These are phyloP conservation scores for Centruroides sculpturatus DNA, from an alignment of 1,140 invertebrate genomes.

Conservation along the genomic window DNA sequence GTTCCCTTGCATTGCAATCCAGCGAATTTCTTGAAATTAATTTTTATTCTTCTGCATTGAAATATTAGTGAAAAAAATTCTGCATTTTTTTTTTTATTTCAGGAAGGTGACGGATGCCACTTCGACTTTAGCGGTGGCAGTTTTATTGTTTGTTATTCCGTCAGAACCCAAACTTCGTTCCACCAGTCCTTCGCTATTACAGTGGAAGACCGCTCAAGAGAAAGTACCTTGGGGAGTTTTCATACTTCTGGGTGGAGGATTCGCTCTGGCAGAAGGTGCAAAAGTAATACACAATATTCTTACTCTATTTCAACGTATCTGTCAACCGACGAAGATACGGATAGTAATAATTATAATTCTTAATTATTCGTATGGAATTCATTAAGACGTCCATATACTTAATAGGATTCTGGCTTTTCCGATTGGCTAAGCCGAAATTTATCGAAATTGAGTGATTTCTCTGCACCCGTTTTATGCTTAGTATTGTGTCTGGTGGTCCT, in stretches of 20 bases:
- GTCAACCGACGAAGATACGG: too few species aligned
- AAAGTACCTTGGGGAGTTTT: slow-evolving; percentile 36
- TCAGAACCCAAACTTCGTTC: slow-evolving; percentile 11
- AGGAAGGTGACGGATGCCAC: slow-evolving; percentile 33
- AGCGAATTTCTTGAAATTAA: too few species aligned
- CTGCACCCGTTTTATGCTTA: slow-evolving; percentile 25
- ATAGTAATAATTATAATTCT: neutral
- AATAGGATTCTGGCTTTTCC: slow-evolving; percentile 51
- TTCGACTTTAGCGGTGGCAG: slow-evolving; percentile 28
- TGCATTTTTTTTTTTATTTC: slow-evolving; percentile 13
- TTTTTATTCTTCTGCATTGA: too few species aligned
- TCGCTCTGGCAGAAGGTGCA: slow-evolving; percentile 70
- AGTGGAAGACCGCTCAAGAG: slow-evolving; percentile 30
- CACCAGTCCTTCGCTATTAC: slow-evolving; percentile 19
- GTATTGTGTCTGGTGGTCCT: slow-evolving; percentile 33
- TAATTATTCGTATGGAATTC: neutral
- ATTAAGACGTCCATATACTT: too few species aligned
- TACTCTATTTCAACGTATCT: too few species aligned
- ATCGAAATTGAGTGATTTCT: slow-evolving; percentile 24
- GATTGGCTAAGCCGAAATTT: slow-evolving; percentile 47
- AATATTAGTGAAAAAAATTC: too few species aligned
- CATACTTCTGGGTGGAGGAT: slow-evolving; percentile 53
- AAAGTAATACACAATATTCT: slow-evolving; percentile 29
- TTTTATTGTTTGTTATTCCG: slow-evolving; percentile 31
- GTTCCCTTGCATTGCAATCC: too few species aligned